Evolutionary conservation across 35 echinoderm and acorn worm species (phyloP).

Genomic region (Ptychodera flava): DNA sequence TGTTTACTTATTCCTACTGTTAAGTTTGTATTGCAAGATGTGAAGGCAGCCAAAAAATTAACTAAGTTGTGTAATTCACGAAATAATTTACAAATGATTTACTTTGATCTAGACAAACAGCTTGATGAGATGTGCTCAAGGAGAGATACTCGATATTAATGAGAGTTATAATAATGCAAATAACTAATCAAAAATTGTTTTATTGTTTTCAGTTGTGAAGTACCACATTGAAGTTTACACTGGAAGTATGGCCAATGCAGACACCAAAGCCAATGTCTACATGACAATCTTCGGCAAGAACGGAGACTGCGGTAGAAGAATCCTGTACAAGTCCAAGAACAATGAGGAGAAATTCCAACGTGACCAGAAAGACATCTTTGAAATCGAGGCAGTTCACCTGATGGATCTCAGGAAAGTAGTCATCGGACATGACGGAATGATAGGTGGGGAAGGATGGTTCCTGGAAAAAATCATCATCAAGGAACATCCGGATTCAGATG

Average conservation of each 20-base stretch:
- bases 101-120: no score
- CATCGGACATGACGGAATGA: slow-evolving; percentile 68
- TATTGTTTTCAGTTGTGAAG: slow-evolving; percentile 53
- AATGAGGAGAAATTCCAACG: slow-evolving; percentile 58
- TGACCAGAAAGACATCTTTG: slow-evolving; percentile 83
- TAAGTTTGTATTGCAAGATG: no score
- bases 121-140: no score
- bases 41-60: no score
- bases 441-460: slow-evolving; percentile 71
- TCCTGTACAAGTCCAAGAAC: slow-evolving; percentile 70
- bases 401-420: slow-evolving; percentile 67
- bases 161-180: no score
- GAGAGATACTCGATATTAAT: no score
- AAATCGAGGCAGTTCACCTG: slow-evolving; percentile 78
- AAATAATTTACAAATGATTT: no score
- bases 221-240: slow-evolving; percentile 67
- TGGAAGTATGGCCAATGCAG: slow-evolving; percentile 54
- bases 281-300: slow-evolving; percentile 80
- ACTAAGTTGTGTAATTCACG: no score
- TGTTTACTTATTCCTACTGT: no score
- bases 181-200: no score
- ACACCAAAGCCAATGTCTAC: slow-evolving; percentile 76
- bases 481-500: slow-evolving; percentile 69
- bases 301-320: slow-evolving; percentile 81
- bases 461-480: slow-evolving; percentile 65